Conservation (phyloP, 2,888 invertebrate species). For the Coelinius sp. region DNA sequence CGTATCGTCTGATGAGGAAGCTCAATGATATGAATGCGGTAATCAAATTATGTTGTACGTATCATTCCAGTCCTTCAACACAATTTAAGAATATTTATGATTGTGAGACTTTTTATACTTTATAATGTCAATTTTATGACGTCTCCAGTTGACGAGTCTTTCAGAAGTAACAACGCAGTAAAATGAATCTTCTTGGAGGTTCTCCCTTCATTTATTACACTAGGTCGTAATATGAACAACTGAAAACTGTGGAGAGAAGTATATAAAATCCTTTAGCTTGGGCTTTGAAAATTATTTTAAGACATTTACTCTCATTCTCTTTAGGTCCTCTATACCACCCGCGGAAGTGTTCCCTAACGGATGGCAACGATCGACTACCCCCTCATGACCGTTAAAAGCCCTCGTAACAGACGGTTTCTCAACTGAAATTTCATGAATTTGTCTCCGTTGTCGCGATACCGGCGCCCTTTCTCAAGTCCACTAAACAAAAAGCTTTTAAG, state of each 20-base stretch:
- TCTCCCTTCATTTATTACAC: slow-evolving; percentile 16
- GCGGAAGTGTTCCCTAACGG: slow-evolving; percentile 39
- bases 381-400: slow-evolving; percentile 24
- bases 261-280: slow-evolving; percentile 32
- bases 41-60: not conserved
- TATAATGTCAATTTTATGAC: slow-evolving; percentile 25
- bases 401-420: slow-evolving; percentile 28
- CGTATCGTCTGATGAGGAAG: slow-evolving; percentile 31
- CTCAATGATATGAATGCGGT: not conserved
- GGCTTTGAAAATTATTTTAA: slow-evolving; percentile 53
- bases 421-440: slow-evolving; percentile 41
- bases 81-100: not conserved
- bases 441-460: slow-evolving; percentile 38
- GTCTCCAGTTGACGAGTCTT: slow-evolving; percentile 22
- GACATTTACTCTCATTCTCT: slow-evolving; percentile 31
- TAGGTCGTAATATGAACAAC: slow-evolving; percentile 14
- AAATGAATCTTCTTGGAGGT: slow-evolving; percentile 41
- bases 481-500: slow-evolving; percentile 40
- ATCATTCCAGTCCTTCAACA: not conserved
- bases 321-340: slow-evolving; percentile 13
- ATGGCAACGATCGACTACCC: slow-evolving; percentile 25
- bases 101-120: slow-evolving; percentile 4
- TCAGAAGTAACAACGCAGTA: slow-evolving; percentile 34
- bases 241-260: not conserved
- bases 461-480: slow-evolving; percentile 2